phyloP scores from a whole-genome alignment of 1,140 invertebrate genomes.

The Bacillus rossius region DNA sequence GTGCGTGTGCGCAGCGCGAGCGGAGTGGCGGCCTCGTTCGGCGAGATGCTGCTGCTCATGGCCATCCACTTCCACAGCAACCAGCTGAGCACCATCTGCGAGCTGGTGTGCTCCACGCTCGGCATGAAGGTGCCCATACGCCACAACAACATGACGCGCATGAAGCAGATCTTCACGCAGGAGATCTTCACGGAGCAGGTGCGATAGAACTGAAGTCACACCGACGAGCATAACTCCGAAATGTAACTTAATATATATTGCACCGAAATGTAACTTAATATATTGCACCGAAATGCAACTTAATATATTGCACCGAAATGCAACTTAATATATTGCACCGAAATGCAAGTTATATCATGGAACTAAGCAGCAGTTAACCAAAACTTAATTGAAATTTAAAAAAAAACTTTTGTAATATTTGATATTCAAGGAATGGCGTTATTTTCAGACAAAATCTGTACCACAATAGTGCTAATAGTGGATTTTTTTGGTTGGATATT shows the following conservation, averaged over 20 bases:
- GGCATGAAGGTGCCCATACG: slow-evolving; percentile 93
- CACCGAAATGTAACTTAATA: too few relatives aligned
- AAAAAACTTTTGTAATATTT: too few relatives aligned
- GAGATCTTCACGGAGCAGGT: slow-evolving; percentile 97
- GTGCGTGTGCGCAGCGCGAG: slow-evolving; percentile 58
- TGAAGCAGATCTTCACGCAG: slow-evolving; percentile 94
- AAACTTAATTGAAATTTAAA: too few relatives aligned
- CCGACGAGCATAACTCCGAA: not conserved
- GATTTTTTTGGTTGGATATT: too few relatives aligned
- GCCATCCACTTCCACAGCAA: slow-evolving; percentile 97
- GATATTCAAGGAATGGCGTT: too few relatives aligned
- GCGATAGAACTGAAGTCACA: not conserved
- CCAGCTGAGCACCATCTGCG: slow-evolving; percentile 85
- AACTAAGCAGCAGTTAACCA: too few relatives aligned
- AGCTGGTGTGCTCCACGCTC: slow-evolving; percentile 88
- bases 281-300: too few relatives aligned
- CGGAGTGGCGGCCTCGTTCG: slow-evolving; percentile 78
- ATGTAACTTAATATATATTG: not conserved
- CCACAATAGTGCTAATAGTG: too few relatives aligned
- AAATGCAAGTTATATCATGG: too few relatives aligned
- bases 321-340: too few relatives aligned
- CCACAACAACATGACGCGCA: slow-evolving; percentile 82
- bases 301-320: too few relatives aligned
- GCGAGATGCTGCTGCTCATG: slow-evolving; percentile 94
- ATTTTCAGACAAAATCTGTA: too few relatives aligned